Evolutionary conservation across 1,140 invertebrate genomes (phyloP), one percentile per base, ranked within the genome.

Genomic region (Drosophila yakuba): DNA sequence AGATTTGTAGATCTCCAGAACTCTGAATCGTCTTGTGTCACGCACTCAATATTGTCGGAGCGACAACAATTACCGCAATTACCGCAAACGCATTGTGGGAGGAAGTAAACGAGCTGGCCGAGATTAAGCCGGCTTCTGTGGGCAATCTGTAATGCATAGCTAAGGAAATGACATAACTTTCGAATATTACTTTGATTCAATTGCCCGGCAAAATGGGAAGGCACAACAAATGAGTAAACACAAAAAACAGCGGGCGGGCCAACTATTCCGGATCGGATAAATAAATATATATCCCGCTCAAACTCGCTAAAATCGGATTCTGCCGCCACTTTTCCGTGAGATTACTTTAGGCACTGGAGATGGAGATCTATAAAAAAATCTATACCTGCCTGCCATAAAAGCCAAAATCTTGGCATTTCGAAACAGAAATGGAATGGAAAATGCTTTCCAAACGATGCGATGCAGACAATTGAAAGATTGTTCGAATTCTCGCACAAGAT

Each of bases 41-140:
- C 66, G 63, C 81, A 80, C 75, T 71, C 62, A 59, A 57, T 71
- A 71, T 78, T 75, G 67, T 81, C 60, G 71, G 82, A 52, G 48
- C 56, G 67, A 60, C 58, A 73, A 73, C 83, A 86, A 86, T 86
- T 88, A 80, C 77, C 63, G 52, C 50, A 77, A 80, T 85, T 84
- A 71, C 63, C 57, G 32, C 64, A 43, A 62, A 63, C 47, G 62
- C 73, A 64, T 82, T 88, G 83, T 69, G 79, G 74, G 75, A 81
- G 78, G 84, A 80, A 86, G 85, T 86, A 82, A 84, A 52, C 61
- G 59, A 83, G 74, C 44, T 77, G 74, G 61, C 20, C 69, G 66
- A 74, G 74, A 81, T 80, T 80, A 66, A 73, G 58, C 76, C 77
- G 35, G 69, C 41, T 32, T n/a, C 39, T 54, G 51, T 57, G 25